Conservation (phyloP, 1,140 invertebrate genomes). For the Halyomorpha halys region DNA sequence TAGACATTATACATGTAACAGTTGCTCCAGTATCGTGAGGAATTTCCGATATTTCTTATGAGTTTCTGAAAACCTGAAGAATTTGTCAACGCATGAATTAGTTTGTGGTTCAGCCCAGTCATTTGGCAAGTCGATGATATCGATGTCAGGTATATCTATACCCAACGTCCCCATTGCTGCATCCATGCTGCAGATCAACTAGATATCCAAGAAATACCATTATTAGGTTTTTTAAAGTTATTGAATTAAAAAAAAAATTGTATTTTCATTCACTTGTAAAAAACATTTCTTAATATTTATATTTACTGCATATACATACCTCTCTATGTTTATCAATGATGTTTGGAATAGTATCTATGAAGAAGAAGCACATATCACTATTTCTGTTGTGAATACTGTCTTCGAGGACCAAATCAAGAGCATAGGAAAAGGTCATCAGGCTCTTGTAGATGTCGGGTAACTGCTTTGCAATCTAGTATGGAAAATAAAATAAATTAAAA, state of each 20-base stretch:
- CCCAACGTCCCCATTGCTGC: background rate
- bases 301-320: background rate
- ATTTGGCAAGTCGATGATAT: background rate
- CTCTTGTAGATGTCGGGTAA: constrained; percentile 1
- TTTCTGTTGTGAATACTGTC: background rate
- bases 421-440: constrained; percentile 3
- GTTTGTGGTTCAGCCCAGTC: background rate
- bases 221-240: background rate
- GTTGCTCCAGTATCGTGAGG: background rate
- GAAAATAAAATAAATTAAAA: too few relatives aligned
- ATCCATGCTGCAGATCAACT: background rate
- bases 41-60: constrained; percentile 8
- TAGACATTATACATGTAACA: background rate
- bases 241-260: background rate
- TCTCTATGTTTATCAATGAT: background rate
- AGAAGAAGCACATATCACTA: background rate
- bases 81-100: background rate
- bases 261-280: too few relatives aligned
- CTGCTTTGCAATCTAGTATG: constrained; percentile 3
- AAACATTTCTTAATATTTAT: too few relatives aligned
- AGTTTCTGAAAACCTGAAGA: constrained; percentile 9
- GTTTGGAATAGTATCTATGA: background rate
- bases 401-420: background rate
- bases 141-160: background rate
- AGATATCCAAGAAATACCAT: background rate